Percentiles rank a stretch among this genome's conserved stretches.
These are phyloP conservation scores for Gryon sp. DNA, from an alignment of 1,140 invertebrate species.

Conservation along the genomic window DNA sequence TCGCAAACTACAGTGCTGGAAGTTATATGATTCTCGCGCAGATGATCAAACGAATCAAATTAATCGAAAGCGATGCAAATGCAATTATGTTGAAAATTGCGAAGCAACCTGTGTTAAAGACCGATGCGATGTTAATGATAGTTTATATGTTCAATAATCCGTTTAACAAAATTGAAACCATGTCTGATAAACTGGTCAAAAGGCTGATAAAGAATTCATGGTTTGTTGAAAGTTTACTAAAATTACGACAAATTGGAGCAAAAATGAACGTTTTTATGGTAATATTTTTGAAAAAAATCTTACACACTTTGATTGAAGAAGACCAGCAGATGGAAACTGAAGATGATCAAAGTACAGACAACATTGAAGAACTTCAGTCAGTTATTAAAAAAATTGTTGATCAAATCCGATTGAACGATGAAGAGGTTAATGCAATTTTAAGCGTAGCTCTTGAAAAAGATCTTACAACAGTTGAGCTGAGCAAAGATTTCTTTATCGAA, in stretches of 20 bases:
- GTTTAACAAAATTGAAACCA: constrained; percentile 73
- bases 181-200: constrained; percentile 79
- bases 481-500: constrained; percentile 65
- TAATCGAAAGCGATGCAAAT: constrained; percentile 82
- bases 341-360: constrained; percentile 12
- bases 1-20: constrained; percentile 86
- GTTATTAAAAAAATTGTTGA: constrained; percentile 79
- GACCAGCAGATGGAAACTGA: constrained; percentile 6
- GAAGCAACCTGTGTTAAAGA: constrained; percentile 79
- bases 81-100: constrained; percentile 83
- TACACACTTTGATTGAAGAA: constrained; percentile 51
- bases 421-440: constrained; percentile 74
- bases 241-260: constrained; percentile 77
- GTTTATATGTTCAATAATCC: constrained; percentile 83
- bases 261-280: constrained; percentile 80
- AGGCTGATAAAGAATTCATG: constrained; percentile 79
- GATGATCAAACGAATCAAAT: constrained; percentile 82
- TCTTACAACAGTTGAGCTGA: constrained; percentile 4
- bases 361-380: constrained; percentile 13
- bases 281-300: constrained; percentile 77
- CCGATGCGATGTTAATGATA: constrained; percentile 82
- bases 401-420: constrained; percentile 78
- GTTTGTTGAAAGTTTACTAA: constrained; percentile 79
- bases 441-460: constrained; percentile 59
- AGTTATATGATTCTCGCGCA: constrained; percentile 87